Conservation (phyloP, 2,797 vertebrate genomes). For the Acestrorhynchus altus region DNA sequence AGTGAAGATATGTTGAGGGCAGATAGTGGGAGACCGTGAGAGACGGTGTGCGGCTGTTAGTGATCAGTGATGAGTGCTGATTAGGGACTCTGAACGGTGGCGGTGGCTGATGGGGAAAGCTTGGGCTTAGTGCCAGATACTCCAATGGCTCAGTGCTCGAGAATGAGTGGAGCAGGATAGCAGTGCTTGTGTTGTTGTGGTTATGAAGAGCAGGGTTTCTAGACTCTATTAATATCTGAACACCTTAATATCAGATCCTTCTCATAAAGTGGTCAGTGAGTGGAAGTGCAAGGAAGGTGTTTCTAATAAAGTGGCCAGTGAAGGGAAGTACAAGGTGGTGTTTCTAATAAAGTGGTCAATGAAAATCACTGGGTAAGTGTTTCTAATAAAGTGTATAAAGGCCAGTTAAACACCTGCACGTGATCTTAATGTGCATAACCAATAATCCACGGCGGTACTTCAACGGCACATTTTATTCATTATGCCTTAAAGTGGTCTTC, state of each 20-base stretch:
- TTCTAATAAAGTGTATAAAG: background rate
- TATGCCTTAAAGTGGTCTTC: background rate
- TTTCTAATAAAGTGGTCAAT: background rate
- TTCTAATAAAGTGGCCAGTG: background rate
- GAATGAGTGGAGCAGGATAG: background rate
- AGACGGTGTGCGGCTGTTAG: conserved; percentile 31
- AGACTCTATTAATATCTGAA: too few relatives aligned
- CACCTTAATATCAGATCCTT: too few relatives aligned
- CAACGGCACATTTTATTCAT: background rate
- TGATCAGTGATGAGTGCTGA: conserved; percentile 37
- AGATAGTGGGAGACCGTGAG: conserved; percentile 45
- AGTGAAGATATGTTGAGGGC: conserved; percentile 58
- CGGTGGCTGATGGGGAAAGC: conserved; percentile 25
- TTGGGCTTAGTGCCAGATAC: conserved; percentile 30
- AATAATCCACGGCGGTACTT: too few relatives aligned
- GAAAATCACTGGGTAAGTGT: background rate
- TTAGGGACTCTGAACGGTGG: conserved; percentile 24
- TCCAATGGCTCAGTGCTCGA: conserved; percentile 12
- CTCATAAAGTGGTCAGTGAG: too few relatives aligned
- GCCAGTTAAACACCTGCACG: background rate
- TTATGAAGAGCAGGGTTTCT: too few relatives aligned
- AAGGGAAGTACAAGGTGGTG: background rate
- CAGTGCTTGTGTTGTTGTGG: background rate
- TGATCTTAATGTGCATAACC: background rate
- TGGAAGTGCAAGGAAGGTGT: background rate